Evolutionary conservation across 2,888 invertebrate species (phyloP).

Genomic region (Hirtodrosophila histrioides): DNA sequence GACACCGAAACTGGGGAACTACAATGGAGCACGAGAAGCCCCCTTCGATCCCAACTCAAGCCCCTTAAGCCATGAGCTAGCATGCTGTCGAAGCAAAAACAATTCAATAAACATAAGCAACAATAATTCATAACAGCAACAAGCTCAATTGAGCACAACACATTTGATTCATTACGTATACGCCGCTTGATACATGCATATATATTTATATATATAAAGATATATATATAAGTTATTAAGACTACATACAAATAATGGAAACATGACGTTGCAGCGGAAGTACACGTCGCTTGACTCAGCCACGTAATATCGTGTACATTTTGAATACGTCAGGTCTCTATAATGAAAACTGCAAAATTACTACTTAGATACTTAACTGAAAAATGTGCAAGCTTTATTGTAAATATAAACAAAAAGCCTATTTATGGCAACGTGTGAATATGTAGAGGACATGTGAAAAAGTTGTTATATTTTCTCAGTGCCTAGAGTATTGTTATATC

Average conservation of each 20-base stretch:
- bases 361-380: too few relatives aligned
- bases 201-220: too few relatives aligned
- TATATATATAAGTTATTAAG: too few relatives aligned
- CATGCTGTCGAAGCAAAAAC: conserved; percentile 54
- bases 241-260: too few relatives aligned
- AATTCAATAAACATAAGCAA: conserved; percentile 42
- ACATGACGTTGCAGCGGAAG: conserved; percentile 33
- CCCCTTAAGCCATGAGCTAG: conserved; percentile 22
- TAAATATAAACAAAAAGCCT: too few relatives aligned
- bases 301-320: conserved; percentile 10
- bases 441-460: too few relatives aligned
- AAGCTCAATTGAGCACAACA: conserved; percentile 41
- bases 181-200: conserved; percentile 20
- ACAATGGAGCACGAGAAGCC: background rate
- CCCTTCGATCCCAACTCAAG: background rate
- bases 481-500: too few relatives aligned
- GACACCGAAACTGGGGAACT: conserved; percentile 8
- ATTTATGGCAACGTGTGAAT: too few relatives aligned
- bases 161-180: conserved; percentile 43
- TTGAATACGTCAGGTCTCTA: background rate
- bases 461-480: too few relatives aligned
- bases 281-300: conserved; percentile 11
- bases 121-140: conserved; percentile 27
- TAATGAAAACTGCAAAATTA: background rate
- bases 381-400: background rate